phyloP scores from a whole-genome alignment of 2,888 invertebrate genomes.

The Diarsia brunnea region DNA sequence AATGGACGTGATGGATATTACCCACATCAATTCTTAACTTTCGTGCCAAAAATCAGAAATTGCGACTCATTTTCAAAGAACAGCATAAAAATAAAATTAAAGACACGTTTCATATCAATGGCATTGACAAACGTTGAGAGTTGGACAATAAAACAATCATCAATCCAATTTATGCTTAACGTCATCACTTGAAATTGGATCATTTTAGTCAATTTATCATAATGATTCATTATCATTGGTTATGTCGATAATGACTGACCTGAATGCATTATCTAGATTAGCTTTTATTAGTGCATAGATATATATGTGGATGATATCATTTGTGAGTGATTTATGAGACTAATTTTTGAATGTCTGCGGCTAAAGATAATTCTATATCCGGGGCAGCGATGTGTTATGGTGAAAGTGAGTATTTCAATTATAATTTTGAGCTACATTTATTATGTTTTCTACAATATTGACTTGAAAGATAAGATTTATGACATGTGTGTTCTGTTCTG shows the following conservation, averaged over 20 bases:
- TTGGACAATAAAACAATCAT: conserved; percentile 55
- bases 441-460: neutral
- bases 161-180: conserved; percentile 47
- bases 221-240: conserved; percentile 62
- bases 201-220: conserved; percentile 61
- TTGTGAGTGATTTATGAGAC: conserved; percentile 51
- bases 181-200: conserved; percentile 58
- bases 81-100: conserved; percentile 33
- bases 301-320: conserved; percentile 45
- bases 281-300: conserved; percentile 51
- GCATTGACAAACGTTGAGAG: conserved; percentile 53
- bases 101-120: conserved; percentile 35
- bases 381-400: conserved; percentile 17
- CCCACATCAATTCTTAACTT: conserved; percentile 7
- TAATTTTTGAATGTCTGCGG: conserved; percentile 37
- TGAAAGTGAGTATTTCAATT: conserved; percentile 13
- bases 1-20: neutral
- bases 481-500: neutral
- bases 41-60: conserved; percentile 26
- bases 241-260: conserved; percentile 55
- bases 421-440: neutral
- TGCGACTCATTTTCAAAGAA: conserved; percentile 10
- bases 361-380: conserved; percentile 40
- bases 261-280: conserved; percentile 63
- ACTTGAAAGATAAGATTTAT: neutral